Conservation (phyloP, 1,140 invertebrate genomes). For the Ctenoplectra terminalis region DNA sequence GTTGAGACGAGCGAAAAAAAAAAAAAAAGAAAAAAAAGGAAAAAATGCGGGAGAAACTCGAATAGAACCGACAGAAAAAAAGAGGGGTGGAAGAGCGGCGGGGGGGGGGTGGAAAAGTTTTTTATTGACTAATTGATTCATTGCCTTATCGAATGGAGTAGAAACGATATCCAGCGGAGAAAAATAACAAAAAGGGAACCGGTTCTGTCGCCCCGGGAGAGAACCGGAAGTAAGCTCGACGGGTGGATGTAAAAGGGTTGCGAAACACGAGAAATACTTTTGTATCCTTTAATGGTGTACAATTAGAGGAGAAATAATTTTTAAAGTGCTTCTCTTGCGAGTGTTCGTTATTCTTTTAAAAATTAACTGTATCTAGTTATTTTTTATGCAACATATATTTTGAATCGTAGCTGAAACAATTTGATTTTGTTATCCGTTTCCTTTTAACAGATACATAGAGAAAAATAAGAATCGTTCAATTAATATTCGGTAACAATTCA, state of each 20-base stretch:
- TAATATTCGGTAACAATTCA: too few relatives aligned
- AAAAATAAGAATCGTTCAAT: too few relatives aligned
- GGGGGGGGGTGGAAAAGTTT: not conserved
- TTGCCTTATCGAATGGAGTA: conserved; percentile 35
- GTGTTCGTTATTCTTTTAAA: too few relatives aligned
- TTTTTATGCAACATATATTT: too few relatives aligned
- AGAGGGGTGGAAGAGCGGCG: not conserved
- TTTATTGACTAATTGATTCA: conserved; percentile 47
- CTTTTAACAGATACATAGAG: too few relatives aligned
- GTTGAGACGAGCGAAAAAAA: conserved; percentile 17
- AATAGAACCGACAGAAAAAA: not conserved
- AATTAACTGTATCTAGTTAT: too few relatives aligned
- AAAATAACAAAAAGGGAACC: not conserved
- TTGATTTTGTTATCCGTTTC: too few relatives aligned
- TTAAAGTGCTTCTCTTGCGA: too few relatives aligned
- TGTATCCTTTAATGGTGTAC: not conserved
- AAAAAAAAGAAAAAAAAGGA: too few relatives aligned
- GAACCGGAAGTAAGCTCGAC: not conserved
- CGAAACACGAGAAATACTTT: not conserved
- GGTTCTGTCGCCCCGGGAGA: not conserved
- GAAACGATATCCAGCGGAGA: conserved; percentile 5
- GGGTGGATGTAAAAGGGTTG: not conserved
- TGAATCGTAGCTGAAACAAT: too few relatives aligned
- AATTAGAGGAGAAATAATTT: not conserved
- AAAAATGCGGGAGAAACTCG: not conserved